Evolutionary conservation across 2,797 vertebrate genomes (phyloP).

Genomic region (Gastrophryne carolinensis): DNA sequence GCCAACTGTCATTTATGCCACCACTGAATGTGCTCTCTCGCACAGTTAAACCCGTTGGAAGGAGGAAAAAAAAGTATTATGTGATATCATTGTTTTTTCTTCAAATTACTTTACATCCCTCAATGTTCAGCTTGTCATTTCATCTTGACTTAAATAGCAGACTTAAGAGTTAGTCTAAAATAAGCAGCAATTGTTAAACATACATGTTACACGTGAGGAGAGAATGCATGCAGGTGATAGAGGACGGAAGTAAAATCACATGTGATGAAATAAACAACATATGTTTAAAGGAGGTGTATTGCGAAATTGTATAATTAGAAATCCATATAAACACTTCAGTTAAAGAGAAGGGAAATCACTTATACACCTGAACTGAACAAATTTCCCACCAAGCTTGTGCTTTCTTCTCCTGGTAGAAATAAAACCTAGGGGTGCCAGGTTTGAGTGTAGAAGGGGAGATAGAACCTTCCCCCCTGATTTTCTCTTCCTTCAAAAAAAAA

Average conservation of each 20-base stretch:
- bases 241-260: neutral
- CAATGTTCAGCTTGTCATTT: conserved; percentile 49
- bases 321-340: too few relatives aligned
- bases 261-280: neutral
- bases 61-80: conserved; percentile 38
- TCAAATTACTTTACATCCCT: conserved; percentile 48
- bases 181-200: neutral
- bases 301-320: too few relatives aligned
- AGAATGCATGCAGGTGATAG: neutral
- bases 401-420: too few relatives aligned
- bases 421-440: too few relatives aligned
- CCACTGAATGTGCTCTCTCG: conserved; percentile 39
- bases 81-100: conserved; percentile 46
- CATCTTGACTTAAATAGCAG: conserved; percentile 39
- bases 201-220: neutral
- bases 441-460: too few relatives aligned
- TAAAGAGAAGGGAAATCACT: too few relatives aligned
- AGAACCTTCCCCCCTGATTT: too few relatives aligned
- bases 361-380: too few relatives aligned
- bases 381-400: too few relatives aligned
- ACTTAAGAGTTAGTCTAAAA: neutral
- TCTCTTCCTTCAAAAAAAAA: too few relatives aligned
- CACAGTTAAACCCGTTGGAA: conserved; percentile 27
- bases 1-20: conserved; percentile 52
- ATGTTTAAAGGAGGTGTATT: too few relatives aligned